Conservation (phyloP, 2,888 invertebrate species). For the Syritta pipiens region DNA sequence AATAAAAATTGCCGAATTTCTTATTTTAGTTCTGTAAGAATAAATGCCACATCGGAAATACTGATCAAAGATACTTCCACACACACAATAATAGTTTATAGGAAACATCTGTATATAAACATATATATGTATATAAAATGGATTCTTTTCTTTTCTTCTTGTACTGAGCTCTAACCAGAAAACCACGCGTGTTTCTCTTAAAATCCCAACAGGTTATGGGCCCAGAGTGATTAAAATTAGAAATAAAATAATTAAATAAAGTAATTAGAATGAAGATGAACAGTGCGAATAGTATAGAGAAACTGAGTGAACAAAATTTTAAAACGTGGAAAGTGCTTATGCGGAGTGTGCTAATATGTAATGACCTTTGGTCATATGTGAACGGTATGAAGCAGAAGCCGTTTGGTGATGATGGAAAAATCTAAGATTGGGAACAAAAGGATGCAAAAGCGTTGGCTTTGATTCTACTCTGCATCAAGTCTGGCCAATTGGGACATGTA, state of each 20-base stretch:
- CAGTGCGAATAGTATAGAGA: conserved; percentile 10
- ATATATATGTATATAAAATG: too few relatives aligned
- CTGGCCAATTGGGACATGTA: conserved; percentile 25
- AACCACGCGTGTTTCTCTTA: too few relatives aligned
- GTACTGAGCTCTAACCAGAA: too few relatives aligned
- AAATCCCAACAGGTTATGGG: conserved; percentile 11
- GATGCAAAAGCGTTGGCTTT: conserved; percentile 32
- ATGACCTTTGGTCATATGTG: conserved; percentile 35
- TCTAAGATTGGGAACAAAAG: conserved; percentile 13
- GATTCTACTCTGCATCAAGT: conserved; percentile 21
- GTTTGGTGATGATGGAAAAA: not conserved
- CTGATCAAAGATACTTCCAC: too few relatives aligned
- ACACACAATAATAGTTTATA: too few relatives aligned
- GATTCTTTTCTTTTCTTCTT: too few relatives aligned
- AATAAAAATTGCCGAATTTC: too few relatives aligned
- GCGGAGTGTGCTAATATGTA: conserved; percentile 27
- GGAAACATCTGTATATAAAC: too few relatives aligned
- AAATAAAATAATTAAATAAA: not conserved
- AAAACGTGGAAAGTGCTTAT: conserved; percentile 30
- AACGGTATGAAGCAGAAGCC: conserved; percentile 2
- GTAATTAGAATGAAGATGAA: not conserved
- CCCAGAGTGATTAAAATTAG: not conserved
- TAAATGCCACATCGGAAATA: too few relatives aligned
- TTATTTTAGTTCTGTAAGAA: too few relatives aligned
- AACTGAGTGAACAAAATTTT: conserved; percentile 21